Evolutionary conservation across 2,797 vertebrate species (phyloP).

Genomic region (Aldrovandia affinis): DNA sequence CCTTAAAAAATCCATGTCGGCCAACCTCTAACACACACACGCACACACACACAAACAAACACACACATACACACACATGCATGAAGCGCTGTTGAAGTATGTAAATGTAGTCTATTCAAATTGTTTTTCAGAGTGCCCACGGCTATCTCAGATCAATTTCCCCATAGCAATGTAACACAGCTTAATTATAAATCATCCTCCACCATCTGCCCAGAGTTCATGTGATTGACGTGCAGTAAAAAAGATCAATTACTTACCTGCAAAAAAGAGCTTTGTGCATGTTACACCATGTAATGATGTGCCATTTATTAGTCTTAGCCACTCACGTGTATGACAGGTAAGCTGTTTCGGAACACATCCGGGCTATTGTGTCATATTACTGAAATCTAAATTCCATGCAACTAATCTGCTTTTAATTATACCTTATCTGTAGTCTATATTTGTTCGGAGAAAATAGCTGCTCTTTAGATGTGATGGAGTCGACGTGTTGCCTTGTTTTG

Average conservation of each 20-base stretch:
- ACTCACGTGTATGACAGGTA: constrained; percentile 13
- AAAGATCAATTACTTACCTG: constrained; percentile 29
- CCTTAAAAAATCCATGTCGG: too few relatives aligned
- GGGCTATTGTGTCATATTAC: constrained; percentile 7
- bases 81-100: neutral
- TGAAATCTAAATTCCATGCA: constrained; percentile 3
- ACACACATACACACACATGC: constrained; percentile 10
- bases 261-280: constrained; percentile 22
- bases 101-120: too few relatives aligned
- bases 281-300: neutral
- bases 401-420: constrained; percentile 35
- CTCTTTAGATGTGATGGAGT: constrained; percentile 19
- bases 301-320: neutral
- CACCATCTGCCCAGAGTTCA: constrained; percentile 3
- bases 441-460: constrained; percentile 30
- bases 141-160: neutral
- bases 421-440: constrained; percentile 7
- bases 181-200: constrained; percentile 24
- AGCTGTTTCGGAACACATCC: neutral
- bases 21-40: neutral
- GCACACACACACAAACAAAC: neutral
- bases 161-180: neutral
- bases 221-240: constrained; percentile 9
- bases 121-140: too few relatives aligned
- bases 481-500: constrained; percentile 13